Percentiles rank a stretch among this genome's conserved stretches.
Evolutionary conservation across 2,113 vertebrate species (phyloP).

Genomic region (Elachura formosa): DNA sequence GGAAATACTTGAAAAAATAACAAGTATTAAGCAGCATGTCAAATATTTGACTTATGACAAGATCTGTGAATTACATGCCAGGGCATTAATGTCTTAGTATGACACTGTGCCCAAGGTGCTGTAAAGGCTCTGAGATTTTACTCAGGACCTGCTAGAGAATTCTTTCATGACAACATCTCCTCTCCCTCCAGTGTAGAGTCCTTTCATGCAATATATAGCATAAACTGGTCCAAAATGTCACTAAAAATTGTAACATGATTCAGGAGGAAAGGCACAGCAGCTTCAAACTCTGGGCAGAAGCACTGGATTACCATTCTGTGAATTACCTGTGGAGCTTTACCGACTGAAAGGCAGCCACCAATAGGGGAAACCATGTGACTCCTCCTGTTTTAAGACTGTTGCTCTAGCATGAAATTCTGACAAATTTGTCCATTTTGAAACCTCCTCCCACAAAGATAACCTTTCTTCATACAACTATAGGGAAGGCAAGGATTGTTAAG

Average conservation of each 20-base stretch:
- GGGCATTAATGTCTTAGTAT: neutral
- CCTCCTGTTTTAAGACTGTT: neutral
- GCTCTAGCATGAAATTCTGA: neutral
- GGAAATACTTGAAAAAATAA: neutral
- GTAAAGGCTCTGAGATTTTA: neutral
- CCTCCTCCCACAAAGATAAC: neutral
- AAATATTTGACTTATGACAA: neutral
- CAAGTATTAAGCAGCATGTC: neutral
- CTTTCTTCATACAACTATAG: neutral
- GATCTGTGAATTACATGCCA: neutral
- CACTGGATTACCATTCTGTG: neutral
- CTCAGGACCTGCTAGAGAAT: rapidly evolving
- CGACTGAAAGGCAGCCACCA: neutral
- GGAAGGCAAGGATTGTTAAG: neutral
- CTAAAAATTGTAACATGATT: rapidly evolving
- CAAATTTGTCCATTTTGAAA: neutral
- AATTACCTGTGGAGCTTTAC: neutral
- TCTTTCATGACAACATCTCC: neutral
- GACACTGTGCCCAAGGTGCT: neutral
- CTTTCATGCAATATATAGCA: neutral
- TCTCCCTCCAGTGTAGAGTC: neutral
- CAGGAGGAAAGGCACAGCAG: neutral
- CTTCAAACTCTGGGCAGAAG: neutral
- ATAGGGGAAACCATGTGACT: neutral
- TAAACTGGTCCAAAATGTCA: neutral